These are phyloP conservation scores for Sebastes steindachneri DNA, from an alignment of 2,797 vertebrate genomes.

Conservation along the genomic window DNA sequence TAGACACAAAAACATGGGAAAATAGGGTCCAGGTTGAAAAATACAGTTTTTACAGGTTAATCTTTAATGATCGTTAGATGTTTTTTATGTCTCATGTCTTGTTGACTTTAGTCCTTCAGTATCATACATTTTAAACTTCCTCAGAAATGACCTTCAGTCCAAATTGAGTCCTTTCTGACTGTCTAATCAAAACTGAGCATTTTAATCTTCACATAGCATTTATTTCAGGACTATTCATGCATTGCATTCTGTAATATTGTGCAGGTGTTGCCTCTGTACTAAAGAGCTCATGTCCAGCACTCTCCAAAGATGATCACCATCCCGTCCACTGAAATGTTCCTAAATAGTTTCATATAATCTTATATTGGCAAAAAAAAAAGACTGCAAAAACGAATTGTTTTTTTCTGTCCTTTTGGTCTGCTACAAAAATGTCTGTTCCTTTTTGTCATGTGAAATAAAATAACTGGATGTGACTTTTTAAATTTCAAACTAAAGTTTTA, in stretches of 20 bases:
- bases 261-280: background rate
- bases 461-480: background rate
- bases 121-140: background rate
- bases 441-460: background rate
- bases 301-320: background rate
- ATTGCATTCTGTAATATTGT: background rate
- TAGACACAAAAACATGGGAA: too few relatives aligned
- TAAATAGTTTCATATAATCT: background rate
- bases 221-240: background rate
- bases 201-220: background rate
- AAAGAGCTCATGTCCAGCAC: background rate
- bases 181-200: background rate
- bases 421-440: background rate
- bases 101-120: background rate
- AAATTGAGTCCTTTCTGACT: background rate
- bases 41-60: too few relatives aligned
- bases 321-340: background rate
- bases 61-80: background rate
- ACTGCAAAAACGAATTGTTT: background rate
- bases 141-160: background rate
- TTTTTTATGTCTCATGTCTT: background rate
- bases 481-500: background rate
- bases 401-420: background rate
- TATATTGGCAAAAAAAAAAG: background rate
- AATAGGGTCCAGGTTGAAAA: too few relatives aligned